Evolutionary conservation across 1,140 invertebrate genomes (phyloP).

Genomic region (Aphidius gifuensis): DNA sequence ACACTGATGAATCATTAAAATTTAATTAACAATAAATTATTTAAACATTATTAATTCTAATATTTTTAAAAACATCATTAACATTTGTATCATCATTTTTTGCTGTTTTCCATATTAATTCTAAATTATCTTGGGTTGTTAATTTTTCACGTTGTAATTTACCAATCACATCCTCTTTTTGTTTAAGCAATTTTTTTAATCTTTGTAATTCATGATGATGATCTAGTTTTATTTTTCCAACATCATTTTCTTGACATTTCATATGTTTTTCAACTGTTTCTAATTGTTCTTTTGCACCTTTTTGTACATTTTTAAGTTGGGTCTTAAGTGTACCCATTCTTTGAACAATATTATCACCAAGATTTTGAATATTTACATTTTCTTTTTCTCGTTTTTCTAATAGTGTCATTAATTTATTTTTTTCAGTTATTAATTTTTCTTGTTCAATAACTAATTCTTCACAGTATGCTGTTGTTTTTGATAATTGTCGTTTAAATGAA

Average conservation of each 20-base stretch:
- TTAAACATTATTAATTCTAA: slow-evolving; percentile 31
- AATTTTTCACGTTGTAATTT: slow-evolving; percentile 49
- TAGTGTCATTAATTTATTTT: slow-evolving; percentile 52
- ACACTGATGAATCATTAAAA: background rate
- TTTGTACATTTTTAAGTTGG: slow-evolving; percentile 58
- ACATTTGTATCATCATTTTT: slow-evolving; percentile 41
- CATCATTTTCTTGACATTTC: slow-evolving; percentile 52
- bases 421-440: slow-evolving; percentile 55
- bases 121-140: slow-evolving; percentile 44
- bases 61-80: slow-evolving; percentile 38
- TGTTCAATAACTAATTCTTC: slow-evolving; percentile 58
- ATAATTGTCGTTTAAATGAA: slow-evolving; percentile 56
- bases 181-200: slow-evolving; percentile 51
- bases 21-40: background rate
- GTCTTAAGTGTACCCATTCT: slow-evolving; percentile 55
- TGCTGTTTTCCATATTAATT: slow-evolving; percentile 49
- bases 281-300: slow-evolving; percentile 56
- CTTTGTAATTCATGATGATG: slow-evolving; percentile 54
- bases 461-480: slow-evolving; percentile 58
- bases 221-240: slow-evolving; percentile 53
- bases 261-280: slow-evolving; percentile 56
- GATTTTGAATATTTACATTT: slow-evolving; percentile 53
- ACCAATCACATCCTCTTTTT: slow-evolving; percentile 53
- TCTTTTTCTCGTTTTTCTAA: slow-evolving; percentile 55
- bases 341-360: slow-evolving; percentile 53